Percentiles rank a stretch among this genome's conserved stretches.
Conservation (phyloP, 2,797 vertebrate species). For the Pseudochirops corinnae region DNA sequence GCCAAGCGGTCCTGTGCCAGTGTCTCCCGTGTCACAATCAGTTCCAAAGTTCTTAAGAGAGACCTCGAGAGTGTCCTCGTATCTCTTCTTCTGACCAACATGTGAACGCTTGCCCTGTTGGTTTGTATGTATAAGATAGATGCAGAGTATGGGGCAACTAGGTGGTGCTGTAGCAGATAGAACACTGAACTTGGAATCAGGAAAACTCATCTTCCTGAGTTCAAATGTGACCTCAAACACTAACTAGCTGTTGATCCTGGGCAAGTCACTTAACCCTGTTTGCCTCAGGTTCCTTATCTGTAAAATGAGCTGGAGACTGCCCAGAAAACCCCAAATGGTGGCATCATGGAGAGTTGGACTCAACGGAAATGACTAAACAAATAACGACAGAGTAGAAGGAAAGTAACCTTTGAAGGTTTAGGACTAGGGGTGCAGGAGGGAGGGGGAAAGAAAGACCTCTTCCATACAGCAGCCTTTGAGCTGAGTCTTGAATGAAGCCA, state of each 20-base stretch:
- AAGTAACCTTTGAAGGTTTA: neutral
- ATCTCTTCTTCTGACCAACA: no score
- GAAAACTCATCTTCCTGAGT: neutral
- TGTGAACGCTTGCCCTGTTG: neutral
- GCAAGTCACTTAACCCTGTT: neutral
- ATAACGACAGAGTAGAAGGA: neutral
- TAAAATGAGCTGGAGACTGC: neutral
- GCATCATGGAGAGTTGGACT: neutral
- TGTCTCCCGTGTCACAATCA: no score
- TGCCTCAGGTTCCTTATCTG: neutral
- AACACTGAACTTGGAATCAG: neutral
- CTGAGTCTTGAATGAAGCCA: neutral
- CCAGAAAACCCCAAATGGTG: neutral
- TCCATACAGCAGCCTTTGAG: neutral
- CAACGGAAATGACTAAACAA: neutral
- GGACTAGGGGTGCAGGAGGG: neutral
- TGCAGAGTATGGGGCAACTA: neutral
- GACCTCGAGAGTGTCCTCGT: no score
- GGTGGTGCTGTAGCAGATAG: neutral
- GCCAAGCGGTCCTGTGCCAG: no score
- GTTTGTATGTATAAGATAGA: neutral
- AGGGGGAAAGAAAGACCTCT: neutral
- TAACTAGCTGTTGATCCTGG: neutral
- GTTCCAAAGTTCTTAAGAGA: no score
- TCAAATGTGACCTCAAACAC: neutral